Evolutionary conservation across 2,113 vertebrate genomes (phyloP).

Genomic region (Gobius niger): DNA sequence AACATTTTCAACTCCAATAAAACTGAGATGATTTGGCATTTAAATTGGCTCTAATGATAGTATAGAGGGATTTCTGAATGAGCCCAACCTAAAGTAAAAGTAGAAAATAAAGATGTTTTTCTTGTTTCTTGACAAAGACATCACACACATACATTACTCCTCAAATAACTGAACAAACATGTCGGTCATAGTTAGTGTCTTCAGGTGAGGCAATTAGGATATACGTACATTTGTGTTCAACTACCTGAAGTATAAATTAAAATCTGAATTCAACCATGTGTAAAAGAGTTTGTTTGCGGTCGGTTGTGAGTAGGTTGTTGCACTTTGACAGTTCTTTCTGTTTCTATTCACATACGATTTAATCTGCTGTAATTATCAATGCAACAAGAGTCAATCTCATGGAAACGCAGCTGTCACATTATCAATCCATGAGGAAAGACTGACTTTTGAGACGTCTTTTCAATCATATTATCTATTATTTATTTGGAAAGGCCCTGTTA

Average conservation of each 20-base stretch:
- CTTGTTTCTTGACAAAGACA: not conserved
- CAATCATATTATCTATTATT: too few species aligned
- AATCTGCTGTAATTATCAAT: slow-evolving; percentile 65
- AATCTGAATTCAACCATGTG: not conserved
- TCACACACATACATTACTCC: not conserved
- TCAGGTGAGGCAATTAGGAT: not conserved
- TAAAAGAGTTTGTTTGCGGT: not conserved
- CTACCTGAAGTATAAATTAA: too few species aligned
- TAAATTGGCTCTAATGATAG: too few species aligned
- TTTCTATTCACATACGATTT: slow-evolving; percentile 66
- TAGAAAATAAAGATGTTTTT: not conserved
- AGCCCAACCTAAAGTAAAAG: too few species aligned
- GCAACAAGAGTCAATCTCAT: slow-evolving; percentile 55
- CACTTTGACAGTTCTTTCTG: slow-evolving; percentile 27
- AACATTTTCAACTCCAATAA: too few species aligned
- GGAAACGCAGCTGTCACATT: too few species aligned
- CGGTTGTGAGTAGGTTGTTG: not conserved
- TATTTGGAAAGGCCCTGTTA: slow-evolving; percentile 83
- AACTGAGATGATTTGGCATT: too few species aligned
- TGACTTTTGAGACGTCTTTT: too few species aligned
- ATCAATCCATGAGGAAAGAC: too few species aligned
- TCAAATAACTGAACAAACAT: not conserved
- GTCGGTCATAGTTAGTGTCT: not conserved
- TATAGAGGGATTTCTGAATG: too few species aligned
- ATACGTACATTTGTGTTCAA: not conserved